Base-by-base conservation (phyloP, 2,888 invertebrate species). In the Sinopyrophorus schimmeli region DNA sequence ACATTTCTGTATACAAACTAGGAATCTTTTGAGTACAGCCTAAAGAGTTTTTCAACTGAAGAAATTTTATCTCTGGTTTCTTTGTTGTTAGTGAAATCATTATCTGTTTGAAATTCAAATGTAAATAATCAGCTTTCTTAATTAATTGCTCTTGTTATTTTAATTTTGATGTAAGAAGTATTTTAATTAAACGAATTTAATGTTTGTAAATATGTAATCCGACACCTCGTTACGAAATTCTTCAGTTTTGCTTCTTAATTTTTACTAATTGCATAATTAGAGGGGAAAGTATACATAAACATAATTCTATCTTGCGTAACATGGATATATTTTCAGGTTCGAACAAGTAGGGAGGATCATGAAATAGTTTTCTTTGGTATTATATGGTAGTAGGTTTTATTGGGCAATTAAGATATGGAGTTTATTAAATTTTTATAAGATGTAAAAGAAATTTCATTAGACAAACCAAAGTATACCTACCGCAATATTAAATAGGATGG, bases 71-170 rank as follows among this genome's bases (percentile, higher is more conserved):
- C 49, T 50, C 43, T 27, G 30, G 28, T 31, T 50, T 34, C 44
- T 50, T 46, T 46, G 51, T 46, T 46, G 40, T 42, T 44, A 34
- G 49, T 51, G 51, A 51, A 51, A 51, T 51, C 46, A 41, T 51
- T 44, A 51, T 51, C 51, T 46, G 51, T 46, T 51, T 46, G 37
- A 51, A 51, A 51, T 46, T 46, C 40, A 41, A 51, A 46, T 40
- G 51, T 51, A 51, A 51, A 51, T 46, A 46, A 46, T 51, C 51
- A 41, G 44, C 41, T 40, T 50, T 51, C 51, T 51, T 46, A 51
- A 51, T 51, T 46, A 51, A 51, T 46, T 41, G 39, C 40, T 34
- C 28, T 40, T 41, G 46, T 51, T 51, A 41, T 51, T 51, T 46
- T 46, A 46, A 51, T 50, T 50, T 50, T 50, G 43, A 50, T 50